Base-by-base conservation (phyloP, 2,888 invertebrate species). In the Griposia aprilina region DNA sequence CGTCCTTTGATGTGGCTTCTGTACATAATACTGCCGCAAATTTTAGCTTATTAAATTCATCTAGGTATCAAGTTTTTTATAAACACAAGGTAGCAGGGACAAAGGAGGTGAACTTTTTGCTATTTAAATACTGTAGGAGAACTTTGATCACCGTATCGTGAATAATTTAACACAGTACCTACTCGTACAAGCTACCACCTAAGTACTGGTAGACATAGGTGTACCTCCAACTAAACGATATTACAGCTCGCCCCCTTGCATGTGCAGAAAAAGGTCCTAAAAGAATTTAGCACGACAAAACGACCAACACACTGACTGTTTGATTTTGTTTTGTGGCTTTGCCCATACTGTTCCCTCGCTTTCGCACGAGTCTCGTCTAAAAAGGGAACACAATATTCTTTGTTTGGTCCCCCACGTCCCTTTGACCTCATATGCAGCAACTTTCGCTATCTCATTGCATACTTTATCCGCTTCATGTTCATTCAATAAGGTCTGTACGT, bases 311-410 rank as follows among this genome's bases (percentile, higher is more conserved):
- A 26, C 65, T 60, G 30, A 3, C 23, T 63, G 73, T 60, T 70
- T 75, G 68, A 84, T 81, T 84, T 81, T 76, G 76, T 85, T 84
- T 76, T 78, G 85, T 63, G 81, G 81, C 63, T 57, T 70, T 68
- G 50, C 41, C 36, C 60, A 45, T 77, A 84, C 74, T 84, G 85
- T 82, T 68, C 76, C 73, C 52, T 60, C 78, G 73, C 78, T 45
- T 77, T 84, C 63, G 85, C 78, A 74, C 78, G 71, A 78, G 85
- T 57, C 76, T 82, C 82, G 60, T 71, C 74, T 84, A 84, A 85
- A 84, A 85, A 85, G 76, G 85, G 80, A 88, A 88, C 79, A 88
- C 83, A 87, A 88, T 87, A 76, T 83, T 76, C 88, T 85, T 88
- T 87, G 88, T 87, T 86, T 79, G 65, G 60, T 76, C 80, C 79